Evolutionary conservation across 2,888 invertebrate species (phyloP).

Genomic region (Lobophora halterata): DNA sequence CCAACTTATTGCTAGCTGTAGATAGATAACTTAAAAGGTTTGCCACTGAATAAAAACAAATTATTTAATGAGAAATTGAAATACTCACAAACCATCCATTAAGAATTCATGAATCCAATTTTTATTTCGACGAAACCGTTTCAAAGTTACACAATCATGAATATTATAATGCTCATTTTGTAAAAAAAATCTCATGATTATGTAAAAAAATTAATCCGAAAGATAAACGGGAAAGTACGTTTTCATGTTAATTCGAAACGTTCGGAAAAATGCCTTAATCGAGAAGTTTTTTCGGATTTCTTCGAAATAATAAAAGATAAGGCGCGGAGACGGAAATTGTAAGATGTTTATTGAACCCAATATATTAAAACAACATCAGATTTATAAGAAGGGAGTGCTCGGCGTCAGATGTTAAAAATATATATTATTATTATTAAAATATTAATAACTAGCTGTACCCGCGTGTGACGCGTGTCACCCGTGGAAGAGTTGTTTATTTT

Average conservation of each 20-base stretch:
- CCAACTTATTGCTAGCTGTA: too few relatives aligned
- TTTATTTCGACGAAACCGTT: conserved; percentile 22
- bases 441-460: too few relatives aligned
- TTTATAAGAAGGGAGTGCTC: too few relatives aligned
- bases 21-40: too few relatives aligned
- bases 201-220: conserved; percentile 44
- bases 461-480: too few relatives aligned
- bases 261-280: conserved; percentile 48
- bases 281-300: conserved; percentile 42
- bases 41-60: too few relatives aligned
- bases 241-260: conserved; percentile 49
- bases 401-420: too few relatives aligned
- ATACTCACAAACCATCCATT: conserved; percentile 12
- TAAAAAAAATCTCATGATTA: conserved; percentile 41
- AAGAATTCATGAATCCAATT: conserved; percentile 24
- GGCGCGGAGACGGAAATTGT: background rate
- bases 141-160: conserved; percentile 32
- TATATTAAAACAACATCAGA: too few relatives aligned
- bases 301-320: conserved; percentile 6
- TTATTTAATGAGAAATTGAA: too few relatives aligned
- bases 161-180: conserved; percentile 40
- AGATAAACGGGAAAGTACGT: conserved; percentile 51
- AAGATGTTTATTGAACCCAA: too few relatives aligned
- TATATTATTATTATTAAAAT: too few relatives aligned
- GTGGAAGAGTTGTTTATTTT: too few relatives aligned